These are phyloP conservation scores for Pangasius macronema DNA, from an alignment of 2,797 vertebrate species.

Conservation along the genomic window DNA sequence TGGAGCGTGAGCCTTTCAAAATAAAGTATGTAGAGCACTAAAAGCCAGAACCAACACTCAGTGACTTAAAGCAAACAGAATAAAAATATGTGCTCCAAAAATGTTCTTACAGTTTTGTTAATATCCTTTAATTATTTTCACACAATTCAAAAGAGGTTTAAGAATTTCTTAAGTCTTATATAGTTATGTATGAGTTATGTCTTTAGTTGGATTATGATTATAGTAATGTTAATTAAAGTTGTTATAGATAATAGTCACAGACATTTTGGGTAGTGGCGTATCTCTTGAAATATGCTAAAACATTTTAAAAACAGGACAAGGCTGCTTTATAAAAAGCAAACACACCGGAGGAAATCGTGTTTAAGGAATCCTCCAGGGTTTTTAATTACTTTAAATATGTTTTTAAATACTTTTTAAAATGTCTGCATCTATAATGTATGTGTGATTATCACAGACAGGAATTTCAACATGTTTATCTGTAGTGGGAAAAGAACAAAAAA, in stretches of 20 bases:
- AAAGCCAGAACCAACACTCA: constrained; percentile 10
- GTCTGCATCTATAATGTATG: no score
- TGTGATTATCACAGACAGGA: neutral
- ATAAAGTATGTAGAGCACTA: constrained; percentile 2
- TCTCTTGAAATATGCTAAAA: neutral
- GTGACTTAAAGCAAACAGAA: neutral
- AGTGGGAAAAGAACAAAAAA: neutral
- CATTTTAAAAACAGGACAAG: neutral
- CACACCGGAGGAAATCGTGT: neutral
- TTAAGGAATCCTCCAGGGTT: neutral
- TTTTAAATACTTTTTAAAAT: neutral
- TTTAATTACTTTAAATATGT: neutral
- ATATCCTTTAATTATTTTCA: neutral
- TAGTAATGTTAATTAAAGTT: neutral
- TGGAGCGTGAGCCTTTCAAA: constrained; percentile 10
- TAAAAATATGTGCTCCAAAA: neutral
- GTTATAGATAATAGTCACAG: neutral
- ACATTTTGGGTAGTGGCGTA: no score
- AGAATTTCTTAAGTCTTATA: neutral
- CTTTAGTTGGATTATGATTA: neutral
- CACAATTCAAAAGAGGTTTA: neutral
- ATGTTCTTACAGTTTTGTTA: neutral
- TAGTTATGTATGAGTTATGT: neutral
- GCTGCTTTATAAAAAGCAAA: neutral
- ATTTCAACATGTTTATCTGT: neutral